Base-by-base conservation (phyloP, 2,888 invertebrate genomes). In the Chloromyia formosa region DNA sequence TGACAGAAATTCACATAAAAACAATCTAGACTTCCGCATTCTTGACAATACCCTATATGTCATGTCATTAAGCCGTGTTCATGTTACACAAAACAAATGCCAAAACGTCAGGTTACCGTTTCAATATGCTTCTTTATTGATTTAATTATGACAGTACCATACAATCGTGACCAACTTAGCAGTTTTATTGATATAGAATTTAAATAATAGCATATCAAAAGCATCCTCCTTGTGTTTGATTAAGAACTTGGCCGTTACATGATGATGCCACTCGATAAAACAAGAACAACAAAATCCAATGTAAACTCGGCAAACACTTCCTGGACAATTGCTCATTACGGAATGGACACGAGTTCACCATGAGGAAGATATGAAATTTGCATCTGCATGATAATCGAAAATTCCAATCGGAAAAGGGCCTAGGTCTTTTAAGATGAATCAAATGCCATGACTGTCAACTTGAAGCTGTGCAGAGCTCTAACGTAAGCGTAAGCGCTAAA, bases 301-400 rank as follows among this genome's bases (percentile, higher is more conserved):
- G 49, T 66, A 22, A 16, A 49, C 22, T 66, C 45, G 1, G 40
- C 27, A 14, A 35, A 40, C 40, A 42, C 40, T 71, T 71, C 71
- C 56, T 71, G 71, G 58, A 42, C 42, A 18, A 71, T 71, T 56
- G 18, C 58, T 71, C 58, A 71, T 71, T 71, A 40, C 53, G 58
- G 49, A 53, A 35, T 40, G 71, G 56, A 71, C 71, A 71, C 56
- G 71, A 56, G 58, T 56, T 56, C 54, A 56, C 71, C 71, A 56
- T 56, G 23, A 14, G 58, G 23, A 71, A 56, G 42, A 56, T 56
- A 69, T 69, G 56, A 56, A 71, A 71, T 71, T 56, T 71, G 71
- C 71, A 71, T 71, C 56, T 66, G 58, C 58, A 71, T 71, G 71
- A 71, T 56, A 71, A 71, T 71, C 71, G 56, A 56, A 56, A 56